Conservation (phyloP, 2,888 invertebrate genomes). For the Hirtodrosophila confusa region DNA sequence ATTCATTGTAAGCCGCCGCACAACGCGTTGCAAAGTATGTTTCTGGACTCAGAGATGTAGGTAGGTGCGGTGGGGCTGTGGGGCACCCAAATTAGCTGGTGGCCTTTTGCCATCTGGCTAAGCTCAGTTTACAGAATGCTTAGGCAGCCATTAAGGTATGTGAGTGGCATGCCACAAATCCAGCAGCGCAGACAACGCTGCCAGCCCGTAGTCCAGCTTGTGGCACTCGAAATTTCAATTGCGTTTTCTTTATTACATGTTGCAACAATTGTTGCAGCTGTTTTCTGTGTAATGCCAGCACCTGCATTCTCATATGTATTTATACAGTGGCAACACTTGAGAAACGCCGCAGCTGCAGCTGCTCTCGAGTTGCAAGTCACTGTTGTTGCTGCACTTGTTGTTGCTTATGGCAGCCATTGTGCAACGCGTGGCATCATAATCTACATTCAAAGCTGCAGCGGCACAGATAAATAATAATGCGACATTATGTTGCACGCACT, state of each 20-base stretch:
- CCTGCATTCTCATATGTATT: too few species aligned
- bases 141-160: slow-evolving; percentile 65
- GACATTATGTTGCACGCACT: slow-evolving; percentile 41
- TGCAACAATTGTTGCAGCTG: slow-evolving; percentile 19
- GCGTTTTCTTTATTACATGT: slow-evolving; percentile 23
- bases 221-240: slow-evolving; percentile 25
- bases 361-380: slow-evolving; percentile 45
- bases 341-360: slow-evolving; percentile 47
- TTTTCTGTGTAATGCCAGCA: slow-evolving; percentile 5
- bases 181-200: slow-evolving; percentile 13
- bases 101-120: slow-evolving; percentile 22
- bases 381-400: not conserved
- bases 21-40: slow-evolving; percentile 27
- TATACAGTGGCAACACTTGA: slow-evolving; percentile 38
- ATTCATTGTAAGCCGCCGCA: slow-evolving; percentile 68
- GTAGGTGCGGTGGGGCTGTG: slow-evolving; percentile 11
- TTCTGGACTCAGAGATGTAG: slow-evolving; percentile 15
- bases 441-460: slow-evolving; percentile 37
- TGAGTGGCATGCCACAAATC: slow-evolving; percentile 68
- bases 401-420: slow-evolving; percentile 31
- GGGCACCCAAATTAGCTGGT: slow-evolving; percentile 65
- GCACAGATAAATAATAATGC: slow-evolving; percentile 19
- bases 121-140: slow-evolving; percentile 61
- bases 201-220: slow-evolving; percentile 16
- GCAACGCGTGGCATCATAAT: slow-evolving; percentile 51